Evolutionary conservation across 2,113 vertebrate genomes (phyloP), one percentile per base, ranked within the genome.

Genomic region (Anguilla rostrata): DNA sequence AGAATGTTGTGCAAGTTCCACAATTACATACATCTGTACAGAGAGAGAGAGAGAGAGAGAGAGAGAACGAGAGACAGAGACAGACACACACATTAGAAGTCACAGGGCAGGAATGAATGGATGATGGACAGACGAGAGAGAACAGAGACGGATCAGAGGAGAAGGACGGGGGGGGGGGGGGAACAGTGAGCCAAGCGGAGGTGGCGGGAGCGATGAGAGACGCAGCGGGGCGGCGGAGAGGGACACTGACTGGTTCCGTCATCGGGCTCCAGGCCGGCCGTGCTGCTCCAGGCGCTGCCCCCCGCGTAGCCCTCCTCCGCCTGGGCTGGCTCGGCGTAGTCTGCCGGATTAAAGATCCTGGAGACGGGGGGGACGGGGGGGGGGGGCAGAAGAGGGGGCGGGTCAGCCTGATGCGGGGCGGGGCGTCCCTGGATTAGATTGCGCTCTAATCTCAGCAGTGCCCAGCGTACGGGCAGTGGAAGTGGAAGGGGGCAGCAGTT

Each of bases 261-360:
- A 20, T 98, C 98, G 0, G 96, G 94, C 92, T 99, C 98, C 81
- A 96, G 94, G 88, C 95, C 97, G 88, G 97, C 96, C 0, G 97
- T 96, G 94, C 96, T 99, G 95, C 98, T 98, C 98, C 98, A 99
- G 3, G 97, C 97, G 93, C 92, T 98, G 92, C 95, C 96, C 66
- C 93, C 94, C 12, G 97, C 96, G 0, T 98, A 99, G 92, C 86
- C 96, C 84, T 99, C 98, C 18, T 99, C 98, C 0, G 96, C 93
- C 91, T 93, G 96, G 83, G 96, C 86, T 0, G 97, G 97, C 91
- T 99, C 98, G 0, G 98, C 96, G 2, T 99, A 99, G 93, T 99
- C 98, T 20, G 98, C 98, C 0, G 98, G 98, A 92, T 99, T 99
- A 94, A 99, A 99, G 49, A 97, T 99, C 93, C 98, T 99, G 90